Evolutionary conservation across 1,140 invertebrate genomes (phyloP).

Genomic region (Dysdera silvatica): DNA sequence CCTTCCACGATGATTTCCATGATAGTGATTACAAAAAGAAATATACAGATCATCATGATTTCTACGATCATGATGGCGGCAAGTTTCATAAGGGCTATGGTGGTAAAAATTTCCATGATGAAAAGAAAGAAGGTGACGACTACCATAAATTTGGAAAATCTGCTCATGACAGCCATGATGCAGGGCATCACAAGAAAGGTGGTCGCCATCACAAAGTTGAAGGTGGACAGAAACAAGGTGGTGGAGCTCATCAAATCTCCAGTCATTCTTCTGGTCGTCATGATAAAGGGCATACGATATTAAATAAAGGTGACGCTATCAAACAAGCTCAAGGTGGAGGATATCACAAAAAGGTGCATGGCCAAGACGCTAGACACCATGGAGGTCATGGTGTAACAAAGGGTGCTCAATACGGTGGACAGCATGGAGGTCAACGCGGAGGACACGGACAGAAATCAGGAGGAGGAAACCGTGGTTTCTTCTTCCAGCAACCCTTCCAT

Average conservation of each 20-base stretch:
- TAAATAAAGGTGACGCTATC: slow-evolving; percentile 13
- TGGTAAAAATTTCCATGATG: slow-evolving; percentile 24
- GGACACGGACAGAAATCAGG: slow-evolving; percentile 10
- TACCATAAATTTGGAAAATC: slow-evolving; percentile 29
- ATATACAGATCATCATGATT: slow-evolving; percentile 30
- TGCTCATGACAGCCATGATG: slow-evolving; percentile 11
- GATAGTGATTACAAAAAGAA: slow-evolving; percentile 35
- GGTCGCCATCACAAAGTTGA: slow-evolving; percentile 7
- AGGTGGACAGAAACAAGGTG: slow-evolving; percentile 24
- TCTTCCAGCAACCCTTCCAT: not conserved
- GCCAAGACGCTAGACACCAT: slow-evolving; percentile 4
- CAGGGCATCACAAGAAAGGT: slow-evolving; percentile 20
- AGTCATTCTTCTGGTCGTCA: slow-evolving; percentile 16
- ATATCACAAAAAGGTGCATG: slow-evolving; percentile 18
- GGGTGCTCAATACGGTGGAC: slow-evolving; percentile 10
- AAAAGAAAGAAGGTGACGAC: slow-evolving; percentile 28
- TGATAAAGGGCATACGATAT: slow-evolving; percentile 9
- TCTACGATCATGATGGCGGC: slow-evolving; percentile 24
- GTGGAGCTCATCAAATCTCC: slow-evolving; percentile 17
- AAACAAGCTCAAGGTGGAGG: slow-evolving; percentile 15
- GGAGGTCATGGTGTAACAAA: slow-evolving; percentile 3
- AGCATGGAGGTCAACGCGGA: slow-evolving; percentile 17
- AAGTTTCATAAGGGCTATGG: slow-evolving; percentile 25
- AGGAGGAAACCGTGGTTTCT: slow-evolving; percentile 15
- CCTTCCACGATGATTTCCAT: slow-evolving; percentile 34